Evolutionary conservation across 2,113 vertebrate genomes (phyloP).

Genomic region (Nyctereutes procyonoides): DNA sequence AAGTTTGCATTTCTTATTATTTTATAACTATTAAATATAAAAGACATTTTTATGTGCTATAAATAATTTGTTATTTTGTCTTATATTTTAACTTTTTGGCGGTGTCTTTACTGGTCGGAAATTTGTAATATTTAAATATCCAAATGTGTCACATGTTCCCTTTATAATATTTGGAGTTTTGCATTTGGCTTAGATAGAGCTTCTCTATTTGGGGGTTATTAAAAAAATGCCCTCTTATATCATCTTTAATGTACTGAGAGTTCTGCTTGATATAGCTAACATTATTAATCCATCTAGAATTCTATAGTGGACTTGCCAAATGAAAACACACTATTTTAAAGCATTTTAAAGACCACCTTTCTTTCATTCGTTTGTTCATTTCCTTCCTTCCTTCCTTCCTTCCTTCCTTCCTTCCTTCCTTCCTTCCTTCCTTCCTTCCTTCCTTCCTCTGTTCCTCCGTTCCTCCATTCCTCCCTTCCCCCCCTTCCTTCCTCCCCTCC

Average conservation of each 20-base stretch:
- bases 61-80: background rate
- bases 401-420: accelerated
- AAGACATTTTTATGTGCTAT: background rate
- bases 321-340: conserved; percentile 29
- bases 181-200: background rate
- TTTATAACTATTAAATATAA: background rate
- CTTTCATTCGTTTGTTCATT: background rate
- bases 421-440: background rate
- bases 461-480: background rate
- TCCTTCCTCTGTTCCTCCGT: too few species aligned
- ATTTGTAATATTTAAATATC: background rate
- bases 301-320: background rate
- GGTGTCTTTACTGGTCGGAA: background rate
- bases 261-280: background rate
- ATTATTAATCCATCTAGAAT: background rate
- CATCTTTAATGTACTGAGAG: background rate
- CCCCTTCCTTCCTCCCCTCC: background rate
- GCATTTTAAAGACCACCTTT: background rate
- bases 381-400: background rate
- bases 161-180: background rate
- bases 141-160: background rate
- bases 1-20: background rate
- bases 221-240: background rate
- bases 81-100: background rate
- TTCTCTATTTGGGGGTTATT: background rate